A percentile compares a stretch with the other conserved stretches of the same genome.
Evolutionary conservation across 2,888 invertebrate species (phyloP).

Genomic region (Pasiphila rectangulata): DNA sequence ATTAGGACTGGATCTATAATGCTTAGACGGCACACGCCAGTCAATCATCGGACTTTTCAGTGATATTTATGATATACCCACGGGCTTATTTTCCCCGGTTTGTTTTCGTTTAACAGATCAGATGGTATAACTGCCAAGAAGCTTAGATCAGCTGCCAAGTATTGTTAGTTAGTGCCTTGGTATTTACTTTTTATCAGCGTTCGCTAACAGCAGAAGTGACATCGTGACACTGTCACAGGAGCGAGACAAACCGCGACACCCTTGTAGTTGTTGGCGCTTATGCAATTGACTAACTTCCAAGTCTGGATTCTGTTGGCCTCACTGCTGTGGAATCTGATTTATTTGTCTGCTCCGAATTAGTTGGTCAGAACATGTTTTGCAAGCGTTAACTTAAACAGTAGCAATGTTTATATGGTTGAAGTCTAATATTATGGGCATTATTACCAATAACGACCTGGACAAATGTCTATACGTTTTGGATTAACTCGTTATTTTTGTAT

Average conservation of each 20-base stretch:
- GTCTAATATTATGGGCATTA: too few species aligned
- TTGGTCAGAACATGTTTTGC: background rate
- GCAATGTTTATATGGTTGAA: background rate
- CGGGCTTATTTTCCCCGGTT: slow-evolving; percentile 12
- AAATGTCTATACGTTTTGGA: too few species aligned
- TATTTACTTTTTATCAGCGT: slow-evolving; percentile 46
- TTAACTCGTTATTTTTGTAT: too few species aligned
- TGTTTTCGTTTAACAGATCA: slow-evolving; percentile 20
- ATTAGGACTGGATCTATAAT: too few species aligned
- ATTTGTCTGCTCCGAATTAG: slow-evolving; percentile 3
- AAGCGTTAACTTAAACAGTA: background rate
- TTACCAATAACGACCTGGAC: too few species aligned
- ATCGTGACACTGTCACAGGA: slow-evolving; percentile 48
- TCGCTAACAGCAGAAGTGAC: slow-evolving; percentile 45
- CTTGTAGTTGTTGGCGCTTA: slow-evolving; percentile 58
- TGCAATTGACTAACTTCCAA: slow-evolving; percentile 64
- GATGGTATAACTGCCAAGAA: slow-evolving; percentile 57
- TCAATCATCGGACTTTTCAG: too few species aligned
- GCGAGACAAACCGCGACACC: slow-evolving; percentile 43
- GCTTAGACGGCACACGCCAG: too few species aligned
- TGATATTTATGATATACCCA: background rate
- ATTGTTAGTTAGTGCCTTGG: slow-evolving; percentile 39
- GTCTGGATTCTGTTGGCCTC: slow-evolving; percentile 27
- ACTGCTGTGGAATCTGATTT: slow-evolving; percentile 13
- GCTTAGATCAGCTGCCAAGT: slow-evolving; percentile 57